Conservation (phyloP, 2,113 vertebrate species). For the Lagopus muta region DNA sequence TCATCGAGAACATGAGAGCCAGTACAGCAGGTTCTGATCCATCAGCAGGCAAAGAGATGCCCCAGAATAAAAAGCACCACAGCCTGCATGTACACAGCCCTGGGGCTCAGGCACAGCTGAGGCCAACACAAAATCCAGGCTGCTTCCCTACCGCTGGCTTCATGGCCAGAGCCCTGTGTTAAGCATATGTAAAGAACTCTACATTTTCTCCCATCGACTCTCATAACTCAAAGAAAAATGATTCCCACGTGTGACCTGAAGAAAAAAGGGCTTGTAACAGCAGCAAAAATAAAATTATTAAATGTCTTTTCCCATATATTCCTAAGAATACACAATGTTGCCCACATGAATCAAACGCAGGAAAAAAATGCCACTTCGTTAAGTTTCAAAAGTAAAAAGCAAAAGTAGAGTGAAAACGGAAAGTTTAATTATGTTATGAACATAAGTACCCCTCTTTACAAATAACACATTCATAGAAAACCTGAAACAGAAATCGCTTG, state of each 20-base stretch:
- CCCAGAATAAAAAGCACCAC: neutral
- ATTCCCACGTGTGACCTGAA: neutral
- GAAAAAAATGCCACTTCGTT: rapidly evolving
- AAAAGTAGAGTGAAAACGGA: neutral
- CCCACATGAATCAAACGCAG: neutral
- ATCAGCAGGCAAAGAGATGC: rapidly evolving
- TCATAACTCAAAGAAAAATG: neutral
- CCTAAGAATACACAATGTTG: neutral
- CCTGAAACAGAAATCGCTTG: rapidly evolving
- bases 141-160: neutral
- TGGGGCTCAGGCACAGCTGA: rapidly evolving
- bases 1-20: rapidly evolving
- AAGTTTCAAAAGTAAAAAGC: neutral
- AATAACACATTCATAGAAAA: neutral
- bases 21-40: neutral
- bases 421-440: neutral
- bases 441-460: neutral
- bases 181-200: rapidly evolving
- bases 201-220: neutral
- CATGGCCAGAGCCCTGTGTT: too few species aligned
- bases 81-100: rapidly evolving
- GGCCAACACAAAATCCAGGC: neutral
- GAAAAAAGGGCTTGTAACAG: neutral
- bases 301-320: neutral
- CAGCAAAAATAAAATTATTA: neutral